A percentile compares a stretch with the other conserved stretches of the same genome.
These are phyloP conservation scores for Pedetes capensis DNA, from an alignment of 2,113 vertebrate species.

Conservation along the genomic window DNA sequence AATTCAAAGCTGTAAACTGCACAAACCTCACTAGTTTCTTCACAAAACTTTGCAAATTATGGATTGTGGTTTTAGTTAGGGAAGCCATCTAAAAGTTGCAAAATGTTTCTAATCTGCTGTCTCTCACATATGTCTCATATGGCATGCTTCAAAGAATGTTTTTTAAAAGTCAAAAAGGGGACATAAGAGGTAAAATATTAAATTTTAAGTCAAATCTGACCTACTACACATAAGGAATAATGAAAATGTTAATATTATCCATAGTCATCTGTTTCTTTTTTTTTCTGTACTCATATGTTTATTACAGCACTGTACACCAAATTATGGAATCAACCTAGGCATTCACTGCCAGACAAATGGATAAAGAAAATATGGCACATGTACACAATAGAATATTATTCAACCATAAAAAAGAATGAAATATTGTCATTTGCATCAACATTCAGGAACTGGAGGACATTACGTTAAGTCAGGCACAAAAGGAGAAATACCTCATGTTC, in stretches of 20 bases:
- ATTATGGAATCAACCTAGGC: no score
- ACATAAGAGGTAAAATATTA: not conserved
- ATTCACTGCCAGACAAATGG: no score
- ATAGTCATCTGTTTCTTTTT: not conserved
- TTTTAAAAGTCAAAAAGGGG: not conserved
- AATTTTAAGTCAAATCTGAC: not conserved
- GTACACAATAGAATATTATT: no score
- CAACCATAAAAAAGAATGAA: no score
- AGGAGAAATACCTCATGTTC: no score
- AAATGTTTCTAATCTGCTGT: not conserved
- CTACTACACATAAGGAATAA: not conserved
- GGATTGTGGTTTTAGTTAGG: not conserved
- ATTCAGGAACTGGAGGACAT: no score
- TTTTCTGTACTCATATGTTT: no score
- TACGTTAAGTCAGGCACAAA: no score
- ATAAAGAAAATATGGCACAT: no score
- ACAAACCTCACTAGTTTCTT: conserved; percentile 43
- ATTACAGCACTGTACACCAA: no score
- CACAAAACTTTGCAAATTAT: conserved; percentile 42
- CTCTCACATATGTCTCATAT: not conserved
- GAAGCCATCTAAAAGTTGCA: not conserved
- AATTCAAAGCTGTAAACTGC: conserved; percentile 35
- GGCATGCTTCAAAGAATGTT: not conserved
- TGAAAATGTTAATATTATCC: not conserved
- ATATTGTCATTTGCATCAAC: no score